Evolutionary conservation across 2,888 invertebrate species (phyloP).

Genomic region (Dendrolimus pini): DNA sequence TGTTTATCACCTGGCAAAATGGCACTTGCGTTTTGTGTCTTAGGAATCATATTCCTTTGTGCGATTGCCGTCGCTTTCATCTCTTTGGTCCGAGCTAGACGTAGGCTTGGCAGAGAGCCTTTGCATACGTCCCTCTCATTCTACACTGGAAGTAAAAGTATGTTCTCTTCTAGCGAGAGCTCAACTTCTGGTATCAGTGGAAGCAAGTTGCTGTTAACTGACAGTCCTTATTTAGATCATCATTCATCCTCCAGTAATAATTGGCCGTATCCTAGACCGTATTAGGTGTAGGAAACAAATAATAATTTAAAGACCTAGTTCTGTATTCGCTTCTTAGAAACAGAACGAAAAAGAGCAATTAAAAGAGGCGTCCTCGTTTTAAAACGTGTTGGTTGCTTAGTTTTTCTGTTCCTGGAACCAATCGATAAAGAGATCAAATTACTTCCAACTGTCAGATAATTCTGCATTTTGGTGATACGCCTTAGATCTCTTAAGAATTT

Average conservation of each 20-base stretch:
- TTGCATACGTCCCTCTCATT: slow-evolving; percentile 72
- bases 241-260: slow-evolving; percentile 71
- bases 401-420: too few relatives aligned
- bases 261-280: slow-evolving; percentile 71
- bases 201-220: slow-evolving; percentile 77
- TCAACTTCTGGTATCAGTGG: slow-evolving; percentile 78
- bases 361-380: too few relatives aligned
- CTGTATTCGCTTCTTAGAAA: too few relatives aligned
- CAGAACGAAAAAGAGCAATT: too few relatives aligned
- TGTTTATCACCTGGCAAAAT: slow-evolving; percentile 87
- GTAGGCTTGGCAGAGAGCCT: slow-evolving; percentile 64
- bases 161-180: slow-evolving; percentile 78
- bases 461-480: too few relatives aligned
- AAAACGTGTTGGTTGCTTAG: too few relatives aligned
- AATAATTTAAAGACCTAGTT: too few relatives aligned
- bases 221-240: slow-evolving; percentile 78
- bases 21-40: slow-evolving; percentile 83
- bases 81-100: slow-evolving; percentile 79
- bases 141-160: slow-evolving; percentile 77
- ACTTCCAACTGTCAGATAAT: too few relatives aligned
- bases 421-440: too few relatives aligned
- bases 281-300: slow-evolving; percentile 9
- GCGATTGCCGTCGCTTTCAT: slow-evolving; percentile 83
- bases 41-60: slow-evolving; percentile 83
- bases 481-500: too few relatives aligned